These are phyloP conservation scores for Epinephelus awoara DNA, from an alignment of 2,797 vertebrate species.

Conservation along the genomic window DNA sequence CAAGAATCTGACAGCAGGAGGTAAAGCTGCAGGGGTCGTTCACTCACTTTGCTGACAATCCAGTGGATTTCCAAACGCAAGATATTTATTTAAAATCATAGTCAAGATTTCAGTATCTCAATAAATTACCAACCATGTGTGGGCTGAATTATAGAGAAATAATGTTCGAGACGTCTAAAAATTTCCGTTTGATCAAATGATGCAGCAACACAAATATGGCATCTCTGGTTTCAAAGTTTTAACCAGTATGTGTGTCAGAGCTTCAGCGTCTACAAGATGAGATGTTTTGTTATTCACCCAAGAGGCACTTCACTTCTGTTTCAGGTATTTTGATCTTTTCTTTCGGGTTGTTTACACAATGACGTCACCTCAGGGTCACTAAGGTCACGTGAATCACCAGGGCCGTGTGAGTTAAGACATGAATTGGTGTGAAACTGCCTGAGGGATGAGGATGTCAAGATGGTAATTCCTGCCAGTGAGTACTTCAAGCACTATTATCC, in stretches of 20 bases:
- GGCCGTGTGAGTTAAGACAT: not conserved
- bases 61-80: not conserved
- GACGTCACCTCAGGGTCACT: not conserved
- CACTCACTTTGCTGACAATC: not conserved
- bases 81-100: conserved; percentile 18
- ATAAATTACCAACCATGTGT: not conserved
- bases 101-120: conserved; percentile 1
- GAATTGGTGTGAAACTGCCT: conserved; percentile 9
- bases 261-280: not conserved
- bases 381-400: not conserved
- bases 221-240: not conserved
- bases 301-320: not conserved
- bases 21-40: conserved; percentile 39
- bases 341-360: not conserved
- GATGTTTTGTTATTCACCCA: conserved; percentile 1
- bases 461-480: not conserved
- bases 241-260: not conserved
- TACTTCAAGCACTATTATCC: not conserved
- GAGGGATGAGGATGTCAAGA: conserved; percentile 7
- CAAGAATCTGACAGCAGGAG: conserved; percentile 36
- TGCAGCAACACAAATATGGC: conserved; percentile 13
- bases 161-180: conserved; percentile 12
- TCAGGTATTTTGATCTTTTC: not conserved
- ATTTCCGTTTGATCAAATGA: conserved; percentile 25
- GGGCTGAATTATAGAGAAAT: conserved; percentile 13